Evolutionary conservation across 2,888 invertebrate species (phyloP).

Genomic region (Caenorhabditis sinica): DNA sequence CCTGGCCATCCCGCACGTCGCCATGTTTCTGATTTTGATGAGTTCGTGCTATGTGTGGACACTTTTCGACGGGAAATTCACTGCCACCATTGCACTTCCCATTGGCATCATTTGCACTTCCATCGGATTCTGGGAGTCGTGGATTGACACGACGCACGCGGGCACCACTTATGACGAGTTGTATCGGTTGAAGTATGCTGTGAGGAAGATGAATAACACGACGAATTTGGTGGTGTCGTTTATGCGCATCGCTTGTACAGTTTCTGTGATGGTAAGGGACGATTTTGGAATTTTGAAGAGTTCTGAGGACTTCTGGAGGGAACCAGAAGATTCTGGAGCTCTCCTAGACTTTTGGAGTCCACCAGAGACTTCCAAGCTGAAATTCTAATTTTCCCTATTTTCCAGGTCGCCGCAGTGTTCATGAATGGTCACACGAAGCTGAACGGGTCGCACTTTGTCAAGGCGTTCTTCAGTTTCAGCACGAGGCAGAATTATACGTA

Average conservation of each 20-base stretch:
- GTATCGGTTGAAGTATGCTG: constrained; percentile 80
- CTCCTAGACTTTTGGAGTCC: no score
- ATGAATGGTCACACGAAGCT: constrained; percentile 60
- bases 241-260: constrained; percentile 63
- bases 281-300: not conserved
- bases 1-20: constrained; percentile 64
- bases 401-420: constrained; percentile 46
- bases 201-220: constrained; percentile 76
- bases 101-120: constrained; percentile 74
- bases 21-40: constrained; percentile 66
- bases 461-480: constrained; percentile 54
- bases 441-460: constrained; percentile 44
- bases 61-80: constrained; percentile 67
- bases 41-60: constrained; percentile 71
- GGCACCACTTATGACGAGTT: constrained; percentile 76
- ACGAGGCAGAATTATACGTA: constrained; percentile 59
- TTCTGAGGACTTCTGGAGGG: no score
- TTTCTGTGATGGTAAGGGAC: constrained; percentile 53
- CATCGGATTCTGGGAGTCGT: constrained; percentile 81
- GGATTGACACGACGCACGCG: constrained; percentile 77
- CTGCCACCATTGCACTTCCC: constrained; percentile 71
- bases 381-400: not conserved
- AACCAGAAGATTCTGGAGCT: no score
- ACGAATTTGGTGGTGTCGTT: constrained; percentile 71
- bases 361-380: no score